Evolutionary conservation across 1,140 invertebrate genomes (phyloP), one percentile per base, ranked within the genome.

Genomic region (Drosophila obscura): DNA sequence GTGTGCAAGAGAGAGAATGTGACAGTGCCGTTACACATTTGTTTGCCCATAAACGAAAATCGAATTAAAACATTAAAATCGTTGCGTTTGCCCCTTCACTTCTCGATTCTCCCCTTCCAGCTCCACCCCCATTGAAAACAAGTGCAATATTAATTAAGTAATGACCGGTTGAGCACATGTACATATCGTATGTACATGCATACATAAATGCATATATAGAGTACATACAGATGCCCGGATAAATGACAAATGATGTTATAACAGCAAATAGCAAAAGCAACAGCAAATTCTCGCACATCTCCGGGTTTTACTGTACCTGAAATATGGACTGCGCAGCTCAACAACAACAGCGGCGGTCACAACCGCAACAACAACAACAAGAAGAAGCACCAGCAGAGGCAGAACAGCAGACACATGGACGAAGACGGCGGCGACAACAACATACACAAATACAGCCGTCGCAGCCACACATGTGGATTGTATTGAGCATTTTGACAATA

Each of bases 121-220:
- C 55, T 73, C 39, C 35, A 62, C 1, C 48, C 48, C 28, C 35
- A 62, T 0, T 43, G 80, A 77, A 69, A 81, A 77, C 61, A 81
- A 84, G 81, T 84, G 82, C 81, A 84, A 87, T 84, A 84, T 76
- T 71, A 76, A 64, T 84, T 71, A 80, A 76, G 68, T 78, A 68
- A 80, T 73, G 68, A 73, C 31, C 50, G 16, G 65, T 53, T 60
- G 48, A 68, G 57, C 24, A 35, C 51, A 62, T 35, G 4, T 26
- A 6, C 28, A 45, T 26, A 55, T 19, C 51, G 35, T 28, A 52
- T 69, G 39, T 31, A 57, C 43, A 65, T 44, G 13, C 35, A 66
- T 59, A 64, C 44, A 43, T 15, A 50, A 13, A 49, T 55, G 28
- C 43, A 65, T 57, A 60, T 43, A 72, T 39, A 39, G 11, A 39